Conservation (phyloP, 2,797 vertebrate genomes). For the Siniperca scherzeri region DNA sequence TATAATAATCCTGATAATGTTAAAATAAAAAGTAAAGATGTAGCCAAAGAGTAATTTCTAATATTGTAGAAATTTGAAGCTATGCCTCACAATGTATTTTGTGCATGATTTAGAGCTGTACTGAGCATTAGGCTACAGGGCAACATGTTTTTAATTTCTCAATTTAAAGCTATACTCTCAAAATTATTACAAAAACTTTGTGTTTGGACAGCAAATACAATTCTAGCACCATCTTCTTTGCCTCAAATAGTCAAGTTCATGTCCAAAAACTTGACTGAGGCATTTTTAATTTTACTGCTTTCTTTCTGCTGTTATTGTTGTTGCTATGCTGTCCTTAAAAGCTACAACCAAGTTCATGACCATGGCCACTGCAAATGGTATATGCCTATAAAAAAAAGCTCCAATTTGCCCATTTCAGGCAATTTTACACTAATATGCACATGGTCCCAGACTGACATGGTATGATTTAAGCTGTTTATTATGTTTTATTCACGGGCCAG, state of each 20-base stretch:
- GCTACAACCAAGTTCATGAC: neutral
- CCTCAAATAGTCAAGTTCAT: neutral
- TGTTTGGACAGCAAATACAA: neutral
- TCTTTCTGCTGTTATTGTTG: neutral
- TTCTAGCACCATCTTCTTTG: neutral
- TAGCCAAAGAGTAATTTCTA: neutral
- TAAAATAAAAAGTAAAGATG: neutral
- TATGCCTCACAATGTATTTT: too few species aligned
- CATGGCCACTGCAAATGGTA: neutral
- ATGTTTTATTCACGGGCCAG: neutral
- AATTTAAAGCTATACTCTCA: neutral
- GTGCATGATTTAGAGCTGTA: neutral
- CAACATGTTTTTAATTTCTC: slow-evolving; percentile 1
- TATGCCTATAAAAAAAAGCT: neutral
- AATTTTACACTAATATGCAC: slow-evolving; percentile 26
- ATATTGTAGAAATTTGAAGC: neutral
- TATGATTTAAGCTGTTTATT: neutral
- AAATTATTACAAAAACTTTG: neutral
- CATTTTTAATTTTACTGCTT: neutral
- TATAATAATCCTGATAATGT: neutral
- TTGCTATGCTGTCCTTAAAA: slow-evolving; percentile 11
- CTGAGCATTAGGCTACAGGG: too few species aligned
- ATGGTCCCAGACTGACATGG: neutral
- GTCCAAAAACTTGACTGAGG: neutral
- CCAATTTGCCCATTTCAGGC: slow-evolving; percentile 19